phyloP scores from a whole-genome alignment of 2,113 vertebrate species.

The Oncorhynchus mykiss region DNA sequence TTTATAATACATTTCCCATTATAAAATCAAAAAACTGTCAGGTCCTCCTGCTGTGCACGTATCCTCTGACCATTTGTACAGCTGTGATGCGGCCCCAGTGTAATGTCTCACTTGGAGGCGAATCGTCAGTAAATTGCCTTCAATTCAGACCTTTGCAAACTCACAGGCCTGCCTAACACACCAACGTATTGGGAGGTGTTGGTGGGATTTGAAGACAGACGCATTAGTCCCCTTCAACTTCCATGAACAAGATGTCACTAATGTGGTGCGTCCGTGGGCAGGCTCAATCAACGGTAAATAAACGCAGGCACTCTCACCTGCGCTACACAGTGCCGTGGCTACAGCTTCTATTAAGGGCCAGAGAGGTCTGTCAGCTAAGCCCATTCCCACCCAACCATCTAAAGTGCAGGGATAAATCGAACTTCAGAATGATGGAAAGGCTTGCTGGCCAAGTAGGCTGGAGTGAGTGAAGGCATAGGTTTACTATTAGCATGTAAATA shows the following conservation, averaged over 20 bases:
- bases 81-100: background rate
- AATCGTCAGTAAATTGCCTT: constrained; percentile 28
- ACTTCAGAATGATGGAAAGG: constrained; percentile 20
- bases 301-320: constrained; percentile 29
- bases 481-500: constrained; percentile 8
- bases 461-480: background rate
- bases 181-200: background rate
- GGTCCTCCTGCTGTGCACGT: too few relatives aligned
- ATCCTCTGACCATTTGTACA: background rate
- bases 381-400: background rate
- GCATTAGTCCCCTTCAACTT: constrained; percentile 20
- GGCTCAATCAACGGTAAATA: constrained; percentile 40
- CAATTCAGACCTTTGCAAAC: too few relatives aligned
- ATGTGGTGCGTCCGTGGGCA: constrained; percentile 21
- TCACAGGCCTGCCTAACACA: background rate
- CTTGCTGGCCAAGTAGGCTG: background rate
- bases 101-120: background rate
- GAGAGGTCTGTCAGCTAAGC: constrained; percentile 33
- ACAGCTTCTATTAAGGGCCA: constrained; percentile 26
- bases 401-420: constrained; percentile 30
- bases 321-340: background rate
- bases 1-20: too few relatives aligned
- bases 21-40: too few relatives aligned
- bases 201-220: constrained; percentile 1
- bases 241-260: constrained; percentile 30